These are phyloP conservation scores for Diorhabda elongata DNA, from an alignment of 1,140 invertebrate genomes.

Conservation along the genomic window DNA sequence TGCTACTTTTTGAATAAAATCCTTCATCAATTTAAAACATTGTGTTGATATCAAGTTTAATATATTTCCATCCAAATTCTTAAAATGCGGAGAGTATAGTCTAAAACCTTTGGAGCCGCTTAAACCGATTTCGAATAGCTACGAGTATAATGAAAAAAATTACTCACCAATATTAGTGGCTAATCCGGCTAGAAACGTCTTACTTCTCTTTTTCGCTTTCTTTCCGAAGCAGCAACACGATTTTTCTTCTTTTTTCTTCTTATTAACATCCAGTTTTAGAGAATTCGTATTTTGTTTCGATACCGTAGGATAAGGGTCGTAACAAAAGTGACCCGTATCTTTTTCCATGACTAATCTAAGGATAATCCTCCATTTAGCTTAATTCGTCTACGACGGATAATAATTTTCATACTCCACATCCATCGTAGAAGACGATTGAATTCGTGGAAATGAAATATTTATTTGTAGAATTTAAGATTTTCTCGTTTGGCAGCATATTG, in stretches of 20 bases:
- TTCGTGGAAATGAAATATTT: too few relatives aligned
- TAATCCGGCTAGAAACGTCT: slow-evolving; percentile 64
- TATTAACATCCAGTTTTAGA: slow-evolving; percentile 46
- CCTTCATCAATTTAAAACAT: too few relatives aligned
- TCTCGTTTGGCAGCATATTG: too few relatives aligned
- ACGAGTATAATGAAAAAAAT: neutral
- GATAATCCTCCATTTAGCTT: neutral
- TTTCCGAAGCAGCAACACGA: slow-evolving; percentile 63
- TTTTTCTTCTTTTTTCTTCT: slow-evolving; percentile 37
- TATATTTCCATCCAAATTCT: too few relatives aligned
- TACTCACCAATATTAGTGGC: slow-evolving; percentile 71
- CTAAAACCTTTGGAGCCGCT: neutral
- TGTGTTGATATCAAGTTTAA: too few relatives aligned
- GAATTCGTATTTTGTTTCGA: slow-evolving; percentile 50
- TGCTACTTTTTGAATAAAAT: too few relatives aligned
- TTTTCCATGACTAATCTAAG: slow-evolving; percentile 36
- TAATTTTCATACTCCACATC: too few relatives aligned
- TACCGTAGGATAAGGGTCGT: slow-evolving; percentile 42
- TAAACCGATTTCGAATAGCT: neutral
- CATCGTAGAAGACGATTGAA: too few relatives aligned
- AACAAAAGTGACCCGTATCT: slow-evolving; percentile 41
- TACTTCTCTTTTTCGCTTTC: slow-evolving; percentile 59
- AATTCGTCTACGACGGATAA: neutral
- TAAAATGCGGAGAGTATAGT: too few relatives aligned
- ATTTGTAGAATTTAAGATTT: too few relatives aligned